phyloP scores from a whole-genome alignment of 2,888 invertebrate genomes.

The Sussaba pulchella region DNA sequence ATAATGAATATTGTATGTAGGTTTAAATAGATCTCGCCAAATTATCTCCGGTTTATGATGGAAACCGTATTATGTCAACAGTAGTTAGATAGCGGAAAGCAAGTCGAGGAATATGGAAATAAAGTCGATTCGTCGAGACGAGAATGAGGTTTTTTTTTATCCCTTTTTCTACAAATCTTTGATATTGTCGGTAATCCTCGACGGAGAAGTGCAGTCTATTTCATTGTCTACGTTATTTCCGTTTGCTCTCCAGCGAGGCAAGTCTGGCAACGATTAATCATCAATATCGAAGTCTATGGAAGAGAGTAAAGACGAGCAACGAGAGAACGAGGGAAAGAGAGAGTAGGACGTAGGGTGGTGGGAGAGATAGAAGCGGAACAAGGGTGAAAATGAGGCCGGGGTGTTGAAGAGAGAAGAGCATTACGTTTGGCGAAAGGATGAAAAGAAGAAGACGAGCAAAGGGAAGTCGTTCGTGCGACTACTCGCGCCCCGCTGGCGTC shows the following conservation, averaged over 20 bases:
- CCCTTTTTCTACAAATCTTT: conserved; percentile 18
- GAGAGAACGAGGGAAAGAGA: not conserved
- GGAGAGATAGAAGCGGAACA: conserved; percentile 9
- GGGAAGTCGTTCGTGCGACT: conserved; percentile 63
- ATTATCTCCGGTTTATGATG: too few relatives aligned
- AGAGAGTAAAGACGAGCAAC: conserved; percentile 27
- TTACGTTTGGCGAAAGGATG: conserved; percentile 16
- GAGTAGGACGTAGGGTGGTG: too few relatives aligned
- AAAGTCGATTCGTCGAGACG: conserved; percentile 12
- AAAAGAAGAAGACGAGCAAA: conserved; percentile 58
- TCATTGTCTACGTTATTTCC: conserved; percentile 48
- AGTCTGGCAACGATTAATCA: conserved; percentile 57
- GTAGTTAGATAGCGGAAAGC: not conserved
- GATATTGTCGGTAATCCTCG: conserved; percentile 2
- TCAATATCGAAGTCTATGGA: conserved; percentile 47
- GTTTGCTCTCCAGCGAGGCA: conserved; percentile 11
- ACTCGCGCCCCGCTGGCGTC: conserved; percentile 62
- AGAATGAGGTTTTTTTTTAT: conserved; percentile 8
- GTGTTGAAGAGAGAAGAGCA: conserved; percentile 31
- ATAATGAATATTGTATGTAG: not conserved
- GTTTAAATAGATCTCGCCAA: too few relatives aligned
- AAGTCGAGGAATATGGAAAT: conserved; percentile 5
- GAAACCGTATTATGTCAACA: not conserved
- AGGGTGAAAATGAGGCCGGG: conserved; percentile 39
- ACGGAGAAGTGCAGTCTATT: conserved; percentile 22